Base-by-base conservation (phyloP, 2,888 invertebrate genomes). In the Pollenia labialis region DNA sequence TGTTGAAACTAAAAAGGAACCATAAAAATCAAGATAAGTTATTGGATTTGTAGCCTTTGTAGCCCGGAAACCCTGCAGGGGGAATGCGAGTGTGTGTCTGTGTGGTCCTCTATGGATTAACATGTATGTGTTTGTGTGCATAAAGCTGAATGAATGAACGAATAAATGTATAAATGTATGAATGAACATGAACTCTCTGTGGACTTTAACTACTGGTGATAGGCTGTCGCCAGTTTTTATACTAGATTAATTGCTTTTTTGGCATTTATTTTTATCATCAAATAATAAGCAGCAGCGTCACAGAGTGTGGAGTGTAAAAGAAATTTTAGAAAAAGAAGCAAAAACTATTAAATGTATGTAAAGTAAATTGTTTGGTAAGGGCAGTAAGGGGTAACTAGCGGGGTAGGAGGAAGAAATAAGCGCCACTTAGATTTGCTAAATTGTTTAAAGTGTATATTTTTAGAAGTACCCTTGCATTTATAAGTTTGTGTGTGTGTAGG, bases 11-110 rank as follows among this genome's bases (percentile, higher is more conserved):
- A 54, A 80, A 84, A 89, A 91, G 90, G 91, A 91, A 89, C 91
- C 90, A 91, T 91, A 92, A 91, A 87, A 91, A 91, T 91, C 91
- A 91, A 92, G 91, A 92, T 91, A 92, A 92, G 90, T 92, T 91
- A 92, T 91, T 91, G 92, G 91, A 91, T 92, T 91, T 91, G 90
- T 80, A 72, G 82, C 80, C 81, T 74, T 82, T 74, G 76, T 81
- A 79, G 69, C 42, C 69, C 77, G 81, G 83, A 80, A 75, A 42
- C 81, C 74, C 75, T 82, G 85, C 74, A 74, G 81, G 82, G 76
- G 54, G n/a, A 64, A 71, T 58, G 80, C 60, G 79, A 71, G 62
- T 75, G 60, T 32, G 23, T 80, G 32, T 72, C 11, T 81, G 52
- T 46, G 50, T 48, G 32, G 32, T 32, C 32, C 32, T 6, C 32